These are phyloP conservation scores for Parnassius orleans DNA, from an alignment of 2,888 invertebrate species.

Conservation along the genomic window DNA sequence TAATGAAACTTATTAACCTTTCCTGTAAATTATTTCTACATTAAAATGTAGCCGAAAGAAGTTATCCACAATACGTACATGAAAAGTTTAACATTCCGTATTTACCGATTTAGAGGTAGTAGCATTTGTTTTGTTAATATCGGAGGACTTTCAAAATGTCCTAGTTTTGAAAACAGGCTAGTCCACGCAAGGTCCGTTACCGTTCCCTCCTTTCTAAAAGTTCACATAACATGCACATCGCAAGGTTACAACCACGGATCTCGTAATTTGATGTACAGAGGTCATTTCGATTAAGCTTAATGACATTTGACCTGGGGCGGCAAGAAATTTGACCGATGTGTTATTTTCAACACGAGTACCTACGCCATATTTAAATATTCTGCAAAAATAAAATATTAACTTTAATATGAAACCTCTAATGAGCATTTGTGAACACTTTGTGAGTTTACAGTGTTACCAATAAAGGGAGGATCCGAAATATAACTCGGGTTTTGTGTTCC, in stretches of 20 bases:
- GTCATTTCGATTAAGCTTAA: constrained; percentile 16
- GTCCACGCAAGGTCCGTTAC: constrained; percentile 50
- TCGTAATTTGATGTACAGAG: constrained; percentile 25
- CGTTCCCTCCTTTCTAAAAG: constrained; percentile 63
- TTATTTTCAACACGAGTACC: too few species aligned
- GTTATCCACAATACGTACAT: not conserved
- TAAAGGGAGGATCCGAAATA: too few species aligned
- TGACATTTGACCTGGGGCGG: constrained; percentile 3
- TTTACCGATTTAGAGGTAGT: constrained; percentile 5
- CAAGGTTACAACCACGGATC: constrained; percentile 46
- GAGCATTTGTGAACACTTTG: too few species aligned
- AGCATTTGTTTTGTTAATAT: constrained; percentile 15
- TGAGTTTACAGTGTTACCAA: too few species aligned
- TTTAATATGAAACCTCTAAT: too few species aligned
- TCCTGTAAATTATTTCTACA: not conserved
- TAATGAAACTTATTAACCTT: not conserved
- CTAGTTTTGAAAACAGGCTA: constrained; percentile 51
- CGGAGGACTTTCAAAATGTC: constrained; percentile 50
- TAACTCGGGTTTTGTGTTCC: too few species aligned
- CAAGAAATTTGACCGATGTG: not conserved
- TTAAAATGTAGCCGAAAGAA: not conserved
- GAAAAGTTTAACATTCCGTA: constrained; percentile 9
- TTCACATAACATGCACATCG: constrained; percentile 48
- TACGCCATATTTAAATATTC: too few species aligned
- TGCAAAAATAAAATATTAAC: too few species aligned